Base-by-base conservation (phyloP, 2,888 invertebrate genomes). In the Agapostemon virescens region DNA sequence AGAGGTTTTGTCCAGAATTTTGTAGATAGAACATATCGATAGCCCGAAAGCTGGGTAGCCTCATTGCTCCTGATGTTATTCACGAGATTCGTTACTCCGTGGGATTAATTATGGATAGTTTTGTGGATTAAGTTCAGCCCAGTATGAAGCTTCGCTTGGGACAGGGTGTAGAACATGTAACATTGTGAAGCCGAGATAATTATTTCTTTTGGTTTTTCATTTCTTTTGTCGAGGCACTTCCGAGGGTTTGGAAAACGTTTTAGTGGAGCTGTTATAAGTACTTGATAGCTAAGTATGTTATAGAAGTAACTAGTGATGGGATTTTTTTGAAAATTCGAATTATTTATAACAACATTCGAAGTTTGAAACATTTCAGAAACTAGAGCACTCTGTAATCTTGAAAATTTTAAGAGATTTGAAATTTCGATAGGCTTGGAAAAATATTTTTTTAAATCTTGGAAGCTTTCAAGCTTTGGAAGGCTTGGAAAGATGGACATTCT, bases 111-210 rank as follows among this genome's bases (percentile, higher is more conserved):
- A n/a, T 49, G 73, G 63, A 42, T 55, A 58, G 61, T 58, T 69
- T 45, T n/a, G 17, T 26, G 52, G 40, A 69, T 80, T 80, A 80
- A 80, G 73, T 30, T 66, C 23, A 79, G 26, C 80, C 80, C 79
- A 40, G 38, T 66, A 33, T 66, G 69, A 80, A 80, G 81, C 81
- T 80, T 66, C 45, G 66, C 13, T 66, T 49, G 49, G 58, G 72
- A 72, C 33, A 69, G 52, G 58, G 74, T 61, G 33, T 69, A 33
- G 49, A 58, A 70, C 69, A 66, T 64, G 61, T 75, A 74, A 68
- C 42, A 70, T 64, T 71, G 30, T 58, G 36, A 77, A 69, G 76
- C 52, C 71, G 36, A 71, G 71, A 74, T 33, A 26, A 38, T 36
- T n/a, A 42, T 20, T 45, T 15, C 6, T 20, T 49, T 49, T 0